Base-by-base conservation (phyloP, 2,113 vertebrate species). In the Boulengerochromis microlepis region DNA sequence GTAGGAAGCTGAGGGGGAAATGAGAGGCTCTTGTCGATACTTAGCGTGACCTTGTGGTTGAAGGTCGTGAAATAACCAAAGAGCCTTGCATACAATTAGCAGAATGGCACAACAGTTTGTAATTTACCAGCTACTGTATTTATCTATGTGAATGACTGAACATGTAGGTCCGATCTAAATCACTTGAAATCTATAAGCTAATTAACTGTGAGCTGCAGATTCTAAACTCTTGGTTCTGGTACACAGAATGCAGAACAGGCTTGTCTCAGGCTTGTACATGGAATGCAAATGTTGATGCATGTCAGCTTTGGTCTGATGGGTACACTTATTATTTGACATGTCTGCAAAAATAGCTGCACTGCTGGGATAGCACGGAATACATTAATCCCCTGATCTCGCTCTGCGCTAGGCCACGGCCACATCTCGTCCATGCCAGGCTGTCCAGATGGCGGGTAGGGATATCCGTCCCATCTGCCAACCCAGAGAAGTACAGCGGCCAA, bases 381-480 rank as follows among this genome's bases (percentile, higher is more conserved):
- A 87, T 86, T 95, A 95, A 96, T 95, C 95, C 91, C 91, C 93
- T 93, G 94, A 94, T 94, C 94, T 94, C 47, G 64, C 89, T 69
- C 83, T 82, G 84, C 87, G 78, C 86, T 80, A 83, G 92, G 92
- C 93, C 94, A 87, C 40, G 10, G 91, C 82, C 54, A 66, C 87
- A 87, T 85, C 87, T 90, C 47, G 80, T 86, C 93, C 87, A 74
- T 86, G 93, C 91, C 93, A 93, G 90, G 91, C 85, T 19, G 92
- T 91, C 94, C 95, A 95, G 95, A 95, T 95, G 95, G 95, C 74
- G 71, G 86, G 85, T 83, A 91, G 92, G 93, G 94, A 96, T 95
- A 95, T 95, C 93, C 90, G 42, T 81, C 89, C 95, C 95, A 96
- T 96, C 95, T 96, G 95, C 93, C 94, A 93, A 83, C 84, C 90